These are phyloP conservation scores for Drosophila nr. medialis DNA, from an alignment of 2,888 invertebrate genomes.

Conservation along the genomic window DNA sequence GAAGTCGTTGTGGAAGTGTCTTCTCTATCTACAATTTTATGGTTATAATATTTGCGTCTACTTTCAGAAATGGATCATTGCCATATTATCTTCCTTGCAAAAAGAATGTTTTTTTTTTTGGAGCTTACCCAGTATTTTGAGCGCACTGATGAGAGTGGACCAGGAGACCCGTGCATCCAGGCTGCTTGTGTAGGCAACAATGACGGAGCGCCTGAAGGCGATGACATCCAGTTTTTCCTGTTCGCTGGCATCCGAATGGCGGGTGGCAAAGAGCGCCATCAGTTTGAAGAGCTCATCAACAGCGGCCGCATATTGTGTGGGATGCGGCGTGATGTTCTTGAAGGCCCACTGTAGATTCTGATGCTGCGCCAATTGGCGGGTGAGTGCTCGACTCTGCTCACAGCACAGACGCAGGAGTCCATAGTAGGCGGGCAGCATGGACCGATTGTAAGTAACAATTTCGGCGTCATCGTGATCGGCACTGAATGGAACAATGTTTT, in stretches of 20 bases:
- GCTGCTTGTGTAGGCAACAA: slow-evolving; percentile 94
- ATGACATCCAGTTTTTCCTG: slow-evolving; percentile 93
- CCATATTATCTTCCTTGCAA: rapidly evolving
- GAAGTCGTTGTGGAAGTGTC: not conserved
- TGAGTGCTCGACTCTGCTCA: slow-evolving; percentile 93
- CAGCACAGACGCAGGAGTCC: slow-evolving; percentile 95
- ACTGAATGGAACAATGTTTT: slow-evolving; percentile 84
- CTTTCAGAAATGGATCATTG: not conserved
- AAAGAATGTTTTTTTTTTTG: not conserved
- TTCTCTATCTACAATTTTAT: not conserved
- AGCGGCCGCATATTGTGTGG: slow-evolving; percentile 95
- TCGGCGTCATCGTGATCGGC: slow-evolving; percentile 99
- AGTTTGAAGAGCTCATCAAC: slow-evolving; percentile 96
- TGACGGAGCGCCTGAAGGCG: slow-evolving; percentile 92
- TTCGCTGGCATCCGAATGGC: slow-evolving; percentile 91
- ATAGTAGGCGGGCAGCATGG: slow-evolving; percentile 97
- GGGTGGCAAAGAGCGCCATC: slow-evolving; percentile 94
- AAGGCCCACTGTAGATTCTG: slow-evolving; percentile 99
- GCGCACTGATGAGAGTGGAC: slow-evolving; percentile 96
- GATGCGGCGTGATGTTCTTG: slow-evolving; percentile 97
- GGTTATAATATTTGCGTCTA: not conserved
- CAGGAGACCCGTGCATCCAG: slow-evolving; percentile 96
- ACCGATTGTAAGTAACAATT: slow-evolving; percentile 96
- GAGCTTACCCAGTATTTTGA: slow-evolving; percentile 89
- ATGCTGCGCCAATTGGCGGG: slow-evolving; percentile 94